phyloP scores from a whole-genome alignment of 2,113 vertebrate species.

The Campylomormyrus tamandua region DNA sequence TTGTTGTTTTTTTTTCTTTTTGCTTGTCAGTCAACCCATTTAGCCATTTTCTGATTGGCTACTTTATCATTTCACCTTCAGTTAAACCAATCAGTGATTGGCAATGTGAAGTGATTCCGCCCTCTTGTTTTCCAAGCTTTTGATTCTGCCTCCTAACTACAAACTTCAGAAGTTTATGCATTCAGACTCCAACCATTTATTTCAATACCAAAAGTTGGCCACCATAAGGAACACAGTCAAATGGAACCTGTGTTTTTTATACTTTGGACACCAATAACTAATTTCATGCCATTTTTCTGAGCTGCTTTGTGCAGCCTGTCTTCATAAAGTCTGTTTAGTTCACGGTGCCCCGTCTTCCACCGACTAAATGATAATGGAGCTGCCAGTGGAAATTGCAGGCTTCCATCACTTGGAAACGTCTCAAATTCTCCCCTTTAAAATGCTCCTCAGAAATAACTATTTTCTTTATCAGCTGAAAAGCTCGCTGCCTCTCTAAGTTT shows the following conservation, averaged over 20 bases:
- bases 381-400: constrained; percentile 35
- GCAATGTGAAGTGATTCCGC: neutral
- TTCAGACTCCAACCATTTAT: neutral
- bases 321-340: neutral
- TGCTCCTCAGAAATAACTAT: constrained; percentile 45
- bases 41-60: neutral
- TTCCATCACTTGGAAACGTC: constrained; percentile 43
- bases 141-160: neutral
- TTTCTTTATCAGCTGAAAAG: constrained; percentile 40
- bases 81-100: neutral
- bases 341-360: neutral
- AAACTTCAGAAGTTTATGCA: neutral
- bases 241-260: neutral
- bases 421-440: constrained; percentile 31
- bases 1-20: neutral
- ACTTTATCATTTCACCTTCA: neutral
- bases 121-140: neutral
- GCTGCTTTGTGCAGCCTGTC: neutral
- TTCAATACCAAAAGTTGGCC: neutral
- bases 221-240: neutral
- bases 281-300: neutral
- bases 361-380: constrained; percentile 10
- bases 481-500: neutral
- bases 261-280: neutral
- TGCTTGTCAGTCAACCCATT: neutral